Conservation (phyloP, 2,888 invertebrate species). For the Melanostoma mellinum region DNA sequence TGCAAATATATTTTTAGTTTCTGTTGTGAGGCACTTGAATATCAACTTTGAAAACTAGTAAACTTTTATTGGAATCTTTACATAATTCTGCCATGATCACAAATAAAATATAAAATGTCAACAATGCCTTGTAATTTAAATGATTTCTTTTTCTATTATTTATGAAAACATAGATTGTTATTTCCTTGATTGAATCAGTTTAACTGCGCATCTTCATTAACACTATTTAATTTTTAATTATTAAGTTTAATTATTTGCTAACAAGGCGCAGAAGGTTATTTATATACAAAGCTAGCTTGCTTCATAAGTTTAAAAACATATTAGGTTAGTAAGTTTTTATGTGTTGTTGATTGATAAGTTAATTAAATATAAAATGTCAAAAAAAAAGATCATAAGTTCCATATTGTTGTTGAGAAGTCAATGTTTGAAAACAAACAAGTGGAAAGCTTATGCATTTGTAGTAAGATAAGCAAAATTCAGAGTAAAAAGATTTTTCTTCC, state of each 20-base stretch:
- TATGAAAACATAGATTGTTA: constrained; percentile 26
- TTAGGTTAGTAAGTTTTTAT: constrained; percentile 56
- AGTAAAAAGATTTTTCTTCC: constrained; percentile 14
- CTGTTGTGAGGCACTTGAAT: too few relatives aligned
- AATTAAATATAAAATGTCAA: constrained; percentile 44
- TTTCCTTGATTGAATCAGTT: constrained; percentile 28
- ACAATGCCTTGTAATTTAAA: constrained; percentile 37
- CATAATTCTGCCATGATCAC: too few relatives aligned
- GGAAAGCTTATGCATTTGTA: constrained; percentile 26
- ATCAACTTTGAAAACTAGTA: too few relatives aligned
- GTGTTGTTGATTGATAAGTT: constrained; percentile 68
- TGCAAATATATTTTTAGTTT: too few relatives aligned
- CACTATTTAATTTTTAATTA: constrained; percentile 52
- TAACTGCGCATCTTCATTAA: constrained; percentile 48
- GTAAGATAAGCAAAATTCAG: constrained; percentile 19
- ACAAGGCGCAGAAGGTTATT: constrained; percentile 49
- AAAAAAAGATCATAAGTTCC: constrained; percentile 44
- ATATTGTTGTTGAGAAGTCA: constrained; percentile 40
- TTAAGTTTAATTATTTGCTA: constrained; percentile 25
- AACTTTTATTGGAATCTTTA: too few relatives aligned
- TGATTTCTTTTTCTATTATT: constrained; percentile 29
- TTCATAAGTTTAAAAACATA: constrained; percentile 51
- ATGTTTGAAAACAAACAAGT: constrained; percentile 3
- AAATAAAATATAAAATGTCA: too few relatives aligned
- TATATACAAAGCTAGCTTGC: constrained; percentile 46